Evolutionary conservation across 2,113 vertebrate genomes (phyloP).

Genomic region (Heterotis niloticus): DNA sequence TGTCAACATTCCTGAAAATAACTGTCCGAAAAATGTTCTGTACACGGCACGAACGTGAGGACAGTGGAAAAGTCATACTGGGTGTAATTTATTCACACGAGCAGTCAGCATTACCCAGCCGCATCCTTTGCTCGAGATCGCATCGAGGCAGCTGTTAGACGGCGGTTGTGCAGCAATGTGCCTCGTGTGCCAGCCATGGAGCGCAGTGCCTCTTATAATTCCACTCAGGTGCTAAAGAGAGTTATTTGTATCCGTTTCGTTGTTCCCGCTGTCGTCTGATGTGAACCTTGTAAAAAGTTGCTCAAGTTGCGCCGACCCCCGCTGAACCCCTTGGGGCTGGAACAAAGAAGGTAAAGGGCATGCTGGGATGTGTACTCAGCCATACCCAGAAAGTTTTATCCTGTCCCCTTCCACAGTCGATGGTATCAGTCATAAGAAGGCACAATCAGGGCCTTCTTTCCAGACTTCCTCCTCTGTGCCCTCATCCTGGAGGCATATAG

Average conservation of each 20-base stretch:
- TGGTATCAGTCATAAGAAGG: too few relatives aligned
- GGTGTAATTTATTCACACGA: neutral
- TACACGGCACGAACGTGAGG: neutral
- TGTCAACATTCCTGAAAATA: too few relatives aligned
- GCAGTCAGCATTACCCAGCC: slow-evolving; percentile 6
- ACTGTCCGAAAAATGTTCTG: too few relatives aligned
- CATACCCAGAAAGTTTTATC: neutral
- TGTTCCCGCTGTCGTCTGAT: slow-evolving; percentile 10
- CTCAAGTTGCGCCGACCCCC: neutral
- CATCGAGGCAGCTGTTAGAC: slow-evolving; percentile 19
- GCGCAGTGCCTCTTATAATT: slow-evolving; percentile 7
- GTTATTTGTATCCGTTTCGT: slow-evolving; percentile 18
- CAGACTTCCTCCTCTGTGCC: neutral
- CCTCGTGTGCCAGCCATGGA: neutral
- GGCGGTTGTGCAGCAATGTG: slow-evolving; percentile 7
- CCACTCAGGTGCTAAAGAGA: slow-evolving; percentile 17
- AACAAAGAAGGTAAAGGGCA: slow-evolving; percentile 13
- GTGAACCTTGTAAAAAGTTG: slow-evolving; percentile 12
- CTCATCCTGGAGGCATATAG: slow-evolving; percentile 15
- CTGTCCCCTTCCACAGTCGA: too few relatives aligned
- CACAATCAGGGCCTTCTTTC: too few relatives aligned
- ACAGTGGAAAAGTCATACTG: slow-evolving; percentile 12
- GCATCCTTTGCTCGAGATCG: slow-evolving; percentile 4
- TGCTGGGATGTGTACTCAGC: slow-evolving; percentile 8
- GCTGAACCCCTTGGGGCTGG: slow-evolving; percentile 14